phyloP scores from a whole-genome alignment of 2,113 vertebrate genomes.

The Myiagra hebetior region DNA sequence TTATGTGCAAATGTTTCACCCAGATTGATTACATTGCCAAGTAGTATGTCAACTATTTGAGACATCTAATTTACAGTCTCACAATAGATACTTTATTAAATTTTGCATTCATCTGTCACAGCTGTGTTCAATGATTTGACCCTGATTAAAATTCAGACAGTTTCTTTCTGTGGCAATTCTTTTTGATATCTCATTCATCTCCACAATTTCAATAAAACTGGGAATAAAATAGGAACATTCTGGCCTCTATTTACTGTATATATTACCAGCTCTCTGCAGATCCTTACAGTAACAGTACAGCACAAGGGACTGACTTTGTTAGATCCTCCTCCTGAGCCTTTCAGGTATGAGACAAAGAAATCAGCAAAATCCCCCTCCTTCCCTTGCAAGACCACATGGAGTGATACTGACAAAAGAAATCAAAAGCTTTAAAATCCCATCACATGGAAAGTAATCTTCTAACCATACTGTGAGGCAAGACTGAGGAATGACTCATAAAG shows the following conservation, averaged over 20 bases:
- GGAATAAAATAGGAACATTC: not conserved
- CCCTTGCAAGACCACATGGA: not conserved
- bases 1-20: constrained; percentile 9
- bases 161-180: not conserved
- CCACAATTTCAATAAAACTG: not conserved
- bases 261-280: not conserved
- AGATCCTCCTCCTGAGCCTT: not conserved
- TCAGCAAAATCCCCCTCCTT: not conserved
- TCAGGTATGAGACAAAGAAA: not conserved
- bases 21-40: not conserved
- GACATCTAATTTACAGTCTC: constrained; percentile 14
- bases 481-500: not conserved
- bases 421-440: not conserved
- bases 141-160: constrained; percentile 18
- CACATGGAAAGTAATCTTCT: not conserved
- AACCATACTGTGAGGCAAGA: not conserved
- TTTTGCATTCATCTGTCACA: constrained; percentile 31
- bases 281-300: not conserved
- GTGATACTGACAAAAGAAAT: not conserved
- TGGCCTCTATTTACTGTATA: not conserved
- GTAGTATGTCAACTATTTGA: not conserved
- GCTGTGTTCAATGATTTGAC: constrained; percentile 15
- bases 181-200: constrained; percentile 8
- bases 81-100: constrained; percentile 14
- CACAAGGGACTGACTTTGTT: not conserved